phyloP scores from a whole-genome alignment of 2,797 vertebrate species.

The Cephalopachus bancanus region DNA sequence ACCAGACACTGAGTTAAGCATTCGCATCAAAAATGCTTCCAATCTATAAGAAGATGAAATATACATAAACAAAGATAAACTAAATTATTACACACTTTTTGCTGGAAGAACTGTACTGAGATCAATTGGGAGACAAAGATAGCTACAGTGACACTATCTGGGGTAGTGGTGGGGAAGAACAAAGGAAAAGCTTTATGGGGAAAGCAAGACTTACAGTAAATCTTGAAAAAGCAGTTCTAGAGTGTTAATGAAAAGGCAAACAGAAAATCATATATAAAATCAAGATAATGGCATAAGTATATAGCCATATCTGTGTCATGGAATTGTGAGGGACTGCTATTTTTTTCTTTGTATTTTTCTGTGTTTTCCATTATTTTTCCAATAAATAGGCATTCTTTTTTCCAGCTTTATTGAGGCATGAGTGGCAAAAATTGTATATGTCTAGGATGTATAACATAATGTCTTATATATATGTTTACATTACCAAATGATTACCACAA shows the following conservation, averaged over 20 bases:
- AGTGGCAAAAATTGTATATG: background rate
- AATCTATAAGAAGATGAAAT: background rate
- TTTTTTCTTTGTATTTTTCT: conserved; percentile 8
- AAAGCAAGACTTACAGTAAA: background rate
- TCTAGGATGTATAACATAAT: background rate
- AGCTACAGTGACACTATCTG: background rate
- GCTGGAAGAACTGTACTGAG: background rate
- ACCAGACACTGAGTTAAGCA: background rate
- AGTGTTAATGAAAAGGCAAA: background rate
- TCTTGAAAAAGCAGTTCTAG: background rate
- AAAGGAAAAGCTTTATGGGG: background rate
- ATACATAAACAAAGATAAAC: background rate
- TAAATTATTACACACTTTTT: background rate
- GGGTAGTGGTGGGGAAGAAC: background rate
- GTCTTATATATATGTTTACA: background rate
- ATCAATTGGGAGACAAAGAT: background rate
- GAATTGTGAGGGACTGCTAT: background rate
- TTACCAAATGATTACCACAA: background rate
- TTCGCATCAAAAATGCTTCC: background rate
- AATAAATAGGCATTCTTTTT: background rate
- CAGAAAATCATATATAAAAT: background rate
- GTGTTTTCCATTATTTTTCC: conserved; percentile 2
- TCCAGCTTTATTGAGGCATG: background rate
- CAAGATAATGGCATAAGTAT: background rate
- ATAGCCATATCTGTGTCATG: background rate